A percentile compares a stretch with the other conserved stretches of the same genome.
Evolutionary conservation across 2,113 vertebrate species (phyloP).

Genomic region (Prionailurus bengalensis): DNA sequence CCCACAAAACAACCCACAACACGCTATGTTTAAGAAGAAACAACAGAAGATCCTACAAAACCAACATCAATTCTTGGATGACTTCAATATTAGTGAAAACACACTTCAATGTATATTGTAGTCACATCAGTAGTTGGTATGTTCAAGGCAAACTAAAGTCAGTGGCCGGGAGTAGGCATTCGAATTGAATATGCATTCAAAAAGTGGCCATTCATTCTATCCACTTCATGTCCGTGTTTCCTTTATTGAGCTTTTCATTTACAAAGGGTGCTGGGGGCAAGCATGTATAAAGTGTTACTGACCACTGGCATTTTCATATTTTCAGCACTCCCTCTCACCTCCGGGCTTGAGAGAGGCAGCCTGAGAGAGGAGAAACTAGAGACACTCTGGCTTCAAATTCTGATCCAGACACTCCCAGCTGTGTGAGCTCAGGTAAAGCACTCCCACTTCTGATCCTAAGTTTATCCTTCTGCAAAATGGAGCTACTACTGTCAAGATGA

Average conservation of each 20-base stretch:
- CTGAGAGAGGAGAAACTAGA: neutral
- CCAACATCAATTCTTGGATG: neutral
- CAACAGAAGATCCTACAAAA: neutral
- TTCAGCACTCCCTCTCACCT: neutral
- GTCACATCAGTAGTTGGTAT: neutral
- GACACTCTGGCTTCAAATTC: neutral
- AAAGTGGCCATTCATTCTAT: neutral
- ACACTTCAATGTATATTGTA: neutral
- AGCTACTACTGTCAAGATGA: neutral
- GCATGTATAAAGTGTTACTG: neutral
- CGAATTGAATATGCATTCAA: neutral
- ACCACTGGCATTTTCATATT: neutral
- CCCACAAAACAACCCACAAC: neutral
- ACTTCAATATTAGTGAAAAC: neutral
- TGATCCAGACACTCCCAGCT: neutral
- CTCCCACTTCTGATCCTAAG: neutral
- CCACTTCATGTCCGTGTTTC: neutral
- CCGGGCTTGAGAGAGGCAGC: neutral
- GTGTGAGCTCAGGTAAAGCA: neutral
- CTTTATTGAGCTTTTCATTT: neutral
- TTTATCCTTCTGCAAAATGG: neutral
- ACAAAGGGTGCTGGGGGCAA: neutral
- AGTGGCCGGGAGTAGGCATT: neutral
- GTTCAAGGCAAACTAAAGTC: neutral
- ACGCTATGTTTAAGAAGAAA: neutral